Conservation (phyloP, 2,797 vertebrate species). For the Pipistrellus kuhlii region DNA sequence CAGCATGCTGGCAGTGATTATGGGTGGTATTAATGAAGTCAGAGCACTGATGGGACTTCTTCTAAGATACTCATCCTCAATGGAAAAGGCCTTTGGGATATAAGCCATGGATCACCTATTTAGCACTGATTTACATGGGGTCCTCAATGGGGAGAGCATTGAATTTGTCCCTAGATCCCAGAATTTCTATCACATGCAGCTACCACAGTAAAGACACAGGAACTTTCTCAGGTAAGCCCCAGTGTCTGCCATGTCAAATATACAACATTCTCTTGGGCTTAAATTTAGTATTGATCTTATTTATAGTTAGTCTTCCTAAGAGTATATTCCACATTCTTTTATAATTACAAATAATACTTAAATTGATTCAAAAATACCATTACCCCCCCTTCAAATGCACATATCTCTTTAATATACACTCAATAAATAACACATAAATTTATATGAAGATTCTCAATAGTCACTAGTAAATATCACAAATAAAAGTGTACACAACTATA, state of each 20-base stretch:
- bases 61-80: conserved; percentile 46
- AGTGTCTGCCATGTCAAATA: conserved; percentile 63
- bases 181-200: conserved; percentile 53
- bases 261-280: conserved; percentile 24
- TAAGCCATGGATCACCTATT: conserved; percentile 10
- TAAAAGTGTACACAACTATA: not conserved
- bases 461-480: conserved; percentile 37
- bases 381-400: conserved; percentile 1
- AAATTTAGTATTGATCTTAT: conserved; percentile 18
- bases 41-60: conserved; percentile 71
- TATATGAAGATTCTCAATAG: not conserved
- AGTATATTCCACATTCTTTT: conserved; percentile 28
- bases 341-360: conserved; percentile 61
- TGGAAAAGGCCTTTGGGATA: conserved; percentile 53
- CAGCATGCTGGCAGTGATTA: not conserved
- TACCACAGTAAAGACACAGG: conserved; percentile 41
- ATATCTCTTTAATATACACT: conserved; percentile 48
- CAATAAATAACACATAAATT: conserved; percentile 66
- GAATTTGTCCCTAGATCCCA: conserved; percentile 52
- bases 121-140: conserved; percentile 64
- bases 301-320: conserved; percentile 61
- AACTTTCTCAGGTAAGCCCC: not conserved
- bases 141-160: conserved; percentile 27
- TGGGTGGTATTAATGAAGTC: conserved; percentile 52
- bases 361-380: conserved; percentile 63